phyloP scores from a whole-genome alignment of 2,113 vertebrate genomes.

The Accipiter cooperii region DNA sequence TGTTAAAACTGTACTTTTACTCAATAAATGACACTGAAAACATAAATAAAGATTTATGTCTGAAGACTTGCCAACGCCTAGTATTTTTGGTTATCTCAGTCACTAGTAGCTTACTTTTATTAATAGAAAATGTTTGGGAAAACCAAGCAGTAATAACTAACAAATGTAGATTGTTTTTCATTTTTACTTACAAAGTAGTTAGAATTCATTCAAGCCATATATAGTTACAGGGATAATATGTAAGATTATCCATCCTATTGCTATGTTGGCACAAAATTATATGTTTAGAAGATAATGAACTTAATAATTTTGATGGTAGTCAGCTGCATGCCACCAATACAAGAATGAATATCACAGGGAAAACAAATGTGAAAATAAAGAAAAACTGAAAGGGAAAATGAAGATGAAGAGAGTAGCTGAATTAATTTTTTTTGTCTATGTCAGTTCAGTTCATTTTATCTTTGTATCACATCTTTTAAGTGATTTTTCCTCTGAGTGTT shows the following conservation, averaged over 20 bases:
- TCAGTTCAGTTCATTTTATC: not conserved
- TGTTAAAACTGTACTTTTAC: not conserved
- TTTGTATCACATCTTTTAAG: not conserved
- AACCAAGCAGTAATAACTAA: slow-evolving; percentile 1
- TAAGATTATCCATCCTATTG: not conserved
- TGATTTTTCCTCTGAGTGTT: not conserved
- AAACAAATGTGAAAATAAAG: not conserved
- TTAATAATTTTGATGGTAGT: not conserved
- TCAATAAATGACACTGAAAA: not conserved
- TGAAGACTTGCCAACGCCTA: not conserved
- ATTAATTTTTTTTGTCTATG: not conserved
- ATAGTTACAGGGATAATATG: not conserved
- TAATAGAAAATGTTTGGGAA: slow-evolving; percentile 3
- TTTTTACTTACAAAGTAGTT: not conserved
- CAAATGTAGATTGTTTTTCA: not conserved
- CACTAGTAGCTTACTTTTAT: not conserved
- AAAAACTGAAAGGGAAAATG: not conserved
- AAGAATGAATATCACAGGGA: not conserved
- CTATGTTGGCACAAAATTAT: not conserved
- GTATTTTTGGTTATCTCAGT: not conserved
- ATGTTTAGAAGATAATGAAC: not conserved
- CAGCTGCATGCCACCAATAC: not conserved
- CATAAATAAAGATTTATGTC: not conserved
- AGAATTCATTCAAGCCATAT: slow-evolving; percentile 3
- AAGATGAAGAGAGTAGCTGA: not conserved